Conservation (phyloP, 2,113 vertebrate species). For the Rhynchopsitta pachyrhyncha region DNA sequence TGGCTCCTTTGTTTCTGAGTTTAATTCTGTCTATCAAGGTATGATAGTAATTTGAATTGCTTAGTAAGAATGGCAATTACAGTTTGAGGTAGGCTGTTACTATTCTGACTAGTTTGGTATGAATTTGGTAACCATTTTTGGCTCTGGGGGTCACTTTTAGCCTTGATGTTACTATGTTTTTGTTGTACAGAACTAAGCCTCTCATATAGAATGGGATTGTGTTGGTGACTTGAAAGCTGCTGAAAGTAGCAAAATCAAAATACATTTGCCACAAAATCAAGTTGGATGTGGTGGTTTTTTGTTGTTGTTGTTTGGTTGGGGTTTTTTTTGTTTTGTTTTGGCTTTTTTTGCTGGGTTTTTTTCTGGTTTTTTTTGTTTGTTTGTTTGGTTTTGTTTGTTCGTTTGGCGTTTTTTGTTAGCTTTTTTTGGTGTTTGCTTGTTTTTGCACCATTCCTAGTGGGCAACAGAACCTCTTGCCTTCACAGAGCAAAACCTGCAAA, state of each 20-base stretch:
- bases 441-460: neutral
- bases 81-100: neutral
- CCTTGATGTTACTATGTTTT: rapidly evolving
- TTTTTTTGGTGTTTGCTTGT: neutral
- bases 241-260: neutral
- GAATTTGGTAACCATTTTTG: neutral
- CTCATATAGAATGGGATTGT: rapidly evolving
- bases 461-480: rapidly evolving
- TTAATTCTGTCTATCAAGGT: rapidly evolving
- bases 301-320: neutral
- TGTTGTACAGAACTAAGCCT: neutral
- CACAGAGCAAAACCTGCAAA: neutral
- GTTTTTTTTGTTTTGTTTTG: no score
- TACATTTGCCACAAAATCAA: rapidly evolving
- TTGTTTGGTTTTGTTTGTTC: rapidly evolving
- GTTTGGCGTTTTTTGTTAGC: rapidly evolving
- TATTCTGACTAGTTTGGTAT: neutral
- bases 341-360: neutral
- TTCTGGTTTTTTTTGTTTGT: no score
- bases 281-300: neutral
- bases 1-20: neutral
- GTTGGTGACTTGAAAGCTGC: neutral
- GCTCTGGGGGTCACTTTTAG: neutral
- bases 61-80: rapidly evolving
- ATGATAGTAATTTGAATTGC: neutral